phyloP scores from a whole-genome alignment of 2,113 vertebrate genomes.

The Otocyon megalotis region DNA sequence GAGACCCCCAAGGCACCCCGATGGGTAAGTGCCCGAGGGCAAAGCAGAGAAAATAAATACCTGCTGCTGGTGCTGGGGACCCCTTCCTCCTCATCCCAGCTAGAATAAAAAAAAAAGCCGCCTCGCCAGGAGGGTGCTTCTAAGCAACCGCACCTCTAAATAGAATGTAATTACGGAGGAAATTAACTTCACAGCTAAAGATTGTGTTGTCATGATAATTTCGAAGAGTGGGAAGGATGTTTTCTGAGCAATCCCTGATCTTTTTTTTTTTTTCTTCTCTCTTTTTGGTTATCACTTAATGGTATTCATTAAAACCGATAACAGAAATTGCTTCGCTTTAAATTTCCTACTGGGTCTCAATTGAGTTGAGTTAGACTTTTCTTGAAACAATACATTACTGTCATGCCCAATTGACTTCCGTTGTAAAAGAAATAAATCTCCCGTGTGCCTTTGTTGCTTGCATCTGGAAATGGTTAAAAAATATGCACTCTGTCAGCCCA shows the following conservation, averaged over 20 bases:
- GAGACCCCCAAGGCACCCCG: background rate
- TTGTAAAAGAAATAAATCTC: slow-evolving; percentile 85
- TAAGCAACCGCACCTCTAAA: slow-evolving; percentile 82
- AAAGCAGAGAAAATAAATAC: background rate
- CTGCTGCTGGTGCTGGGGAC: background rate
- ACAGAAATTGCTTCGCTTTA: slow-evolving; percentile 85
- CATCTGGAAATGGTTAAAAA: slow-evolving; percentile 80
- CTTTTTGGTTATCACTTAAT: slow-evolving; percentile 86
- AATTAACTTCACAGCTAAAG: slow-evolving; percentile 88
- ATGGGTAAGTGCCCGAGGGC: background rate
- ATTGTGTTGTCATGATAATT: slow-evolving; percentile 85
- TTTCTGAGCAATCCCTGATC: slow-evolving; percentile 84
- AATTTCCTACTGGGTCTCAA: slow-evolving; percentile 81
- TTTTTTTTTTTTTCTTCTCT: slow-evolving; percentile 70
- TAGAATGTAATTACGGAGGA: slow-evolving; percentile 85
- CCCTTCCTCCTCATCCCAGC: slow-evolving; percentile 59
- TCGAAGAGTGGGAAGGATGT: slow-evolving; percentile 82
- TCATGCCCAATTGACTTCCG: slow-evolving; percentile 84
- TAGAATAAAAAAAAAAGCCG: slow-evolving; percentile 38
- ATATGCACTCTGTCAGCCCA: slow-evolving; percentile 47
- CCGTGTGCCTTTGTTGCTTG: slow-evolving; percentile 76
- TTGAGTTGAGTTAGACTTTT: slow-evolving; percentile 85
- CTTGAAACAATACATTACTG: slow-evolving; percentile 86
- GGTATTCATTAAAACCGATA: slow-evolving; percentile 87
- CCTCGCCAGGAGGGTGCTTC: slow-evolving; percentile 51